Evolutionary conservation across 2,113 vertebrate genomes (phyloP).

Genomic region (Kryptolebias marmoratus): DNA sequence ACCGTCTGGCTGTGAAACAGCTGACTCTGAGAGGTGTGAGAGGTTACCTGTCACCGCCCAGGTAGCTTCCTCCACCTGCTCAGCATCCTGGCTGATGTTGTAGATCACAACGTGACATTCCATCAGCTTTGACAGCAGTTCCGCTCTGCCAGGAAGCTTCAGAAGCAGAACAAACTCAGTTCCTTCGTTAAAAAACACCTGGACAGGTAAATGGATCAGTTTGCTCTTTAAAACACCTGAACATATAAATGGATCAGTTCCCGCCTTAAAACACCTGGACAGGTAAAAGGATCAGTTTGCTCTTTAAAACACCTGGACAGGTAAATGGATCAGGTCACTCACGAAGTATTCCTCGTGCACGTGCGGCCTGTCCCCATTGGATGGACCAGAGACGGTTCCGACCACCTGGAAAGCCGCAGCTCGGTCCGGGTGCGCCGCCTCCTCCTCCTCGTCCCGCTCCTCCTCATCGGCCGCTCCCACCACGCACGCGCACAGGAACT

Average conservation of each 20-base stretch:
- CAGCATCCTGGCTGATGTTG: slow-evolving; percentile 84
- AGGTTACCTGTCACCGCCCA: slow-evolving; percentile 89
- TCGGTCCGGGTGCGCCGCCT: slow-evolving; percentile 20
- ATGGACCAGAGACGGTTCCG: slow-evolving; percentile 79
- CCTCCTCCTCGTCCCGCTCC: slow-evolving; percentile 16
- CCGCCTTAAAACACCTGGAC: not conserved
- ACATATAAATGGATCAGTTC: not conserved
- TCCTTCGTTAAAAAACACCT: too few species aligned
- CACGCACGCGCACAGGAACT: slow-evolving; percentile 83
- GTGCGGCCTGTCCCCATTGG: slow-evolving; percentile 44
- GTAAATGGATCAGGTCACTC: slow-evolving; percentile 49
- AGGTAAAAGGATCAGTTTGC: not conserved
- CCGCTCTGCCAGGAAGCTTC: slow-evolving; percentile 70
- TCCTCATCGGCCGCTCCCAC: slow-evolving; percentile 66
- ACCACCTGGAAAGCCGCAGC: slow-evolving; percentile 81
- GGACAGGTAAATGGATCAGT: not conserved
- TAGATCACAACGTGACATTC: slow-evolving; percentile 89
- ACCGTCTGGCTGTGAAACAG: too few species aligned
- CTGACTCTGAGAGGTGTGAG: too few species aligned
- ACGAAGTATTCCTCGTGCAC: slow-evolving; percentile 83
- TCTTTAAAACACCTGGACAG: not conserved
- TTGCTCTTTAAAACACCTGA: not conserved
- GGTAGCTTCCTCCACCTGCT: slow-evolving; percentile 86
- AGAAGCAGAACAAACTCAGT: not conserved
- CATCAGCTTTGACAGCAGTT: slow-evolving; percentile 83